Evolutionary conservation across 2,888 invertebrate genomes (phyloP), one percentile per base, ranked within the genome.

Genomic region (Xanthorhoe designata): DNA sequence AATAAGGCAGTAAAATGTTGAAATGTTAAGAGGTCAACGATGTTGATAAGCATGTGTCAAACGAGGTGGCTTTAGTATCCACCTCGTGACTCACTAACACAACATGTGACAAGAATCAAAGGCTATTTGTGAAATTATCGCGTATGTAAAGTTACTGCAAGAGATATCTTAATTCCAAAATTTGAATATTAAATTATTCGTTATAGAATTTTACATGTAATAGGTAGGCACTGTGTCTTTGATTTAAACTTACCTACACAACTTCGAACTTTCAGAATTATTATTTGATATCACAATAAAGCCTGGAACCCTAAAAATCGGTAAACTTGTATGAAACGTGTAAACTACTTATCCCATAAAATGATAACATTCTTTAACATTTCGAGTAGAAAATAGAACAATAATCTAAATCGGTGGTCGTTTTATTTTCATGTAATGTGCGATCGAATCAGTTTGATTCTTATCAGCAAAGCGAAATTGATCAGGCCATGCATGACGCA

Each of bases 41-140:
- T 54, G 24, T 64, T 55, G 64, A 54, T 65, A 65, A 60, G 45
- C 19, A 17, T 10, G 29, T 47, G 53, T 51, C 50, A 63, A 56
- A 52, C 57, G 52, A 47, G 17, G 32, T 19, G 7, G 35, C 15
- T 42, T 24, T 1, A 24, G 24, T 24, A 24, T 24, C 24, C n/a
- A n/a, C n/a, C 24, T 24, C 24, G 24, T 24, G 24, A 32, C 13
- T 42, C 9, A 42, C 38, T 24, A 32, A 13, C 38, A 42, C 13
- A 8, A 13, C 13, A 42, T 13, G 13, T 42, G 38, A 42, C 38
- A 42, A 42, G 13, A 42, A 42, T 13, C 13, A 42, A 42, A 2
- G 13, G 13, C 38, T 42, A 13, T 42, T 42, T 42, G 38, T 42
- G 13, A 42, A 42, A 42, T 13, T 42, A 2, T 42, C 13, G 3